phyloP scores from a whole-genome alignment of 2,113 vertebrate species.

The Hucho hucho region DNA sequence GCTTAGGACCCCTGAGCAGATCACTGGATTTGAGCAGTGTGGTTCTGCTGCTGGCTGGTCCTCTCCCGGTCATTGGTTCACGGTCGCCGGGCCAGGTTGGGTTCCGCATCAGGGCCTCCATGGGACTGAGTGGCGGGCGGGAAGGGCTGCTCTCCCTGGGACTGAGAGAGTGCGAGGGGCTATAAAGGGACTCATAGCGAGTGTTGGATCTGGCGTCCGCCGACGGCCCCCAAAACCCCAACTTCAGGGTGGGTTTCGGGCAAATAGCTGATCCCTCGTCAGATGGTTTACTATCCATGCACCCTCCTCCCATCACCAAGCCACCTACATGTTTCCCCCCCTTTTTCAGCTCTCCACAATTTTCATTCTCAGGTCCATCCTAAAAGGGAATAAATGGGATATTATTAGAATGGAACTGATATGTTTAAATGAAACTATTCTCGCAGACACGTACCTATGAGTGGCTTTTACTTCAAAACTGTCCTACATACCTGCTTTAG shows the following conservation, averaged over 20 bases:
- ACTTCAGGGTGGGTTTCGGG: constrained; percentile 32
- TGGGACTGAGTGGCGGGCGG: constrained; percentile 51
- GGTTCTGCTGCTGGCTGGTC: neutral
- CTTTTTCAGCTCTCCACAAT: neutral
- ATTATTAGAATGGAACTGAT: no score
- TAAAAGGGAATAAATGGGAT: neutral
- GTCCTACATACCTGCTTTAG: no score
- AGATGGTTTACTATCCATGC: neutral
- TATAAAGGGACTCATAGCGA: neutral
- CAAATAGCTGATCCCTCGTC: neutral
- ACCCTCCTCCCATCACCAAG: neutral
- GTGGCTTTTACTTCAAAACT: no score
- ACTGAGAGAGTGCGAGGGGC: neutral
- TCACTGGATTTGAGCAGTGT: constrained; percentile 34
- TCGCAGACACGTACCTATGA: no score
- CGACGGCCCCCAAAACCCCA: constrained; percentile 16
- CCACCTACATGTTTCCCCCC: neutral
- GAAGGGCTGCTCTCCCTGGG: neutral
- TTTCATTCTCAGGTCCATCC: neutral
- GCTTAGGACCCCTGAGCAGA: constrained; percentile 41
- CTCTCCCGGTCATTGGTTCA: constrained; percentile 1
- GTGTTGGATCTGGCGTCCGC: constrained; percentile 2
- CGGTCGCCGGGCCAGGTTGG: constrained; percentile 15
- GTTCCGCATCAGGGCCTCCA: constrained; percentile 54
- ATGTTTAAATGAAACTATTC: no score